Base-by-base conservation (phyloP, 2,888 invertebrate species). In the Pediacus dermestoides region DNA sequence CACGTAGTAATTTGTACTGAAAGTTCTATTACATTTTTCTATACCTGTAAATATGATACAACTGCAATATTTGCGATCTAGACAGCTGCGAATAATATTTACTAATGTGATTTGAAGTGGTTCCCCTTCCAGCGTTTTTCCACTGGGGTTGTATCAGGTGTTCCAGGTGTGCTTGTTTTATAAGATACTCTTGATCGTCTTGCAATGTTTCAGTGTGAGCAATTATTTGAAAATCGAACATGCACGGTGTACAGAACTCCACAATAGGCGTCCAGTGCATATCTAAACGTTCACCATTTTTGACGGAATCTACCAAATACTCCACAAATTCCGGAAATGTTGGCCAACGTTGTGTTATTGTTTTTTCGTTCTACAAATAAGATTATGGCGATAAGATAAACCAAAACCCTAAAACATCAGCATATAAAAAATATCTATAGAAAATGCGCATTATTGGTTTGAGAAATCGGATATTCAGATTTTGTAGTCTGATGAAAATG, bases 191-290 rank as follows among this genome's bases (percentile, higher is more conserved):
- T 70, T 88, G 88, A 71, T 89, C 88, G 63, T 85, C 82, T 80
- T 86, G 82, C 32, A 89, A 71, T 8, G 88, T 88, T 67, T 88
- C 88, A 55, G 87, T 88, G 71, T 88, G 88, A 39, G 85, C 77
- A 53, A 88, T 83, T 34, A 88, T 75, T 63, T 87, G 84, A 58
- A 88, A 87, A 60, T 83, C 77, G 54, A 88, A 85, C 71, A 86
- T 81, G 68, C 89, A 89, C 1, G 89, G 89, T 16, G 89, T 88
- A 64, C 89, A 90, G 66, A 89, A 88, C 58, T 80, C 80, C 0
- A 82, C 81, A 52, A 87, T 81, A 0, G 89, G 87, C n/a, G 86
- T 84, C 82, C 88, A 88, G 64, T 89, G 89, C 87, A 89, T 89
- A 64, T 90, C 88, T 49, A 88, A 71, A 2, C 76, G 71, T 31